Evolutionary conservation across 1,140 invertebrate genomes (phyloP).

Genomic region (Leptestheria dahalacensis): DNA sequence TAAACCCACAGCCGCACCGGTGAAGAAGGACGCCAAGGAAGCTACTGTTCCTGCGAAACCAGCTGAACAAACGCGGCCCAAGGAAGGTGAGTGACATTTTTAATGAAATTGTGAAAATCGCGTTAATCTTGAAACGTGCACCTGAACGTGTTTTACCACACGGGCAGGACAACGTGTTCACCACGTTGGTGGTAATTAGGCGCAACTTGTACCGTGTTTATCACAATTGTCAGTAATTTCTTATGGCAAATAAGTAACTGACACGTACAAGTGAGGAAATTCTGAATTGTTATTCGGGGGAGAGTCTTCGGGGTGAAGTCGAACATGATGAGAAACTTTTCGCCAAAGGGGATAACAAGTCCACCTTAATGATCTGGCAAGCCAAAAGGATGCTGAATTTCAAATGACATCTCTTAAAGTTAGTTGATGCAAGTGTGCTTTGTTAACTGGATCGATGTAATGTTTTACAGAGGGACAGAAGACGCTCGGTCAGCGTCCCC

Average conservation of each 20-base stretch:
- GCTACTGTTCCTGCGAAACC: slow-evolving; percentile 19
- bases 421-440: too few species aligned
- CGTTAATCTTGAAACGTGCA: slow-evolving; percentile 12
- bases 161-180: slow-evolving; percentile 12
- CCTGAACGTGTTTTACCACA: slow-evolving; percentile 10
- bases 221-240: neutral
- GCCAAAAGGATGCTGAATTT: neutral
- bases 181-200: neutral
- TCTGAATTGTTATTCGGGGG: too few species aligned
- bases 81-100: slow-evolving; percentile 32
- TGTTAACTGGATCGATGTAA: too few species aligned
- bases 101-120: neutral
- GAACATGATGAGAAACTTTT: neutral
- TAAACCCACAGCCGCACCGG: slow-evolving; percentile 17
- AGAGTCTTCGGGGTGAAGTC: too few species aligned
- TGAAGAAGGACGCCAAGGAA: slow-evolving; percentile 15
- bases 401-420: too few species aligned
- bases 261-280: too few species aligned
- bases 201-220: too few species aligned
- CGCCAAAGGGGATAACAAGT: neutral
- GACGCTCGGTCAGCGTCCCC: neutral
- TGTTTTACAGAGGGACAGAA: neutral
- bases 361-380: neutral
- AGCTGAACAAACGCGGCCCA: slow-evolving; percentile 31
- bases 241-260: too few species aligned